Evolutionary conservation across 2,113 vertebrate species (phyloP), one percentile per base, ranked within the genome.

Genomic region (Ariopsis seemanni): DNA sequence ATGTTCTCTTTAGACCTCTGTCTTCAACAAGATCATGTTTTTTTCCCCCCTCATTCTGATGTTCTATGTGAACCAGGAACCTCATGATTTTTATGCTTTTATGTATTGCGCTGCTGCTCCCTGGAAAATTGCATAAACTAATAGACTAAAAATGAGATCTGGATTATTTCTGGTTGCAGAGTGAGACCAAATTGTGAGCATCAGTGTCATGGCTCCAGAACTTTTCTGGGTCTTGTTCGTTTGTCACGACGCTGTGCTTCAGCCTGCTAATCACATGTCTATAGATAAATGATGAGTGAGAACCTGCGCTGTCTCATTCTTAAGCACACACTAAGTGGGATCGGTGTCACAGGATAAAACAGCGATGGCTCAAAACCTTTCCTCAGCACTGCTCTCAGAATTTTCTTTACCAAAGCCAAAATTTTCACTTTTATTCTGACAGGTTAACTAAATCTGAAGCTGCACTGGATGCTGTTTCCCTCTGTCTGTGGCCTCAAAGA

Each of bases 211-310:
- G 34, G 50, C 82, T 34, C 62, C 57, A 42, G 67, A n/a, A 65
- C 52, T 34, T 79, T 27, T 78, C 67, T 65, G 27, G 84, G 60
- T 86, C 79, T 81, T 50, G 72, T 72, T 42, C 74, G 27, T 75
- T 71, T 82, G 89, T 89, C 88, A 91, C 67, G 86, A 91, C 72
- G 81, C 20, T 50, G 86, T 83, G 87, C 86, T 87, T 60, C 75
- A 84, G 86, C 50, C 77, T 82, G 77, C 72, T 82, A 86, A 87
- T 86, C 50, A 87, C 83, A 72, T 84, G 82, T 48, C 88, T 65
- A 81, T 84, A 83, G 88, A 90, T 90, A 89, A 90, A 91, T 91
- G 91, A 92, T 89, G 89, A 91, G 89, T 77, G 82, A 84, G 87
- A 88, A 89, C 86, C 89, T 77, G 67, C 63, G 22, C 25, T 52